Evolutionary conservation across 2,113 vertebrate species (phyloP).

Genomic region (Callorhinus ursinus): DNA sequence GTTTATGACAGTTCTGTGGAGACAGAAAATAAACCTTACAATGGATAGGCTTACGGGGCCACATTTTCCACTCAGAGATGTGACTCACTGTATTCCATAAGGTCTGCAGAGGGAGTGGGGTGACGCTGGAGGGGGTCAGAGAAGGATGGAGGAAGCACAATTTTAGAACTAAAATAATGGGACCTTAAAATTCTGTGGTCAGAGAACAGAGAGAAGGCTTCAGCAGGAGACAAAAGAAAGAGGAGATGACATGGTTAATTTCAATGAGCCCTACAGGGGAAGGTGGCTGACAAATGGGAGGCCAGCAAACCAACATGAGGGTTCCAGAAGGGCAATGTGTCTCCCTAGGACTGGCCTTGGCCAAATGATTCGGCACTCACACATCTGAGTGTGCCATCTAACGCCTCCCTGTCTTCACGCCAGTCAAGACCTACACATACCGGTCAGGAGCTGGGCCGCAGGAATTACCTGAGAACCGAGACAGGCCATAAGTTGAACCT

Average conservation of each 20-base stretch:
- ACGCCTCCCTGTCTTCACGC: not conserved
- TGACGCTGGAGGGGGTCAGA: not conserved
- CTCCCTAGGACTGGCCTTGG: not conserved
- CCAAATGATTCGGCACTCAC: not conserved
- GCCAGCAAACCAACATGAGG: not conserved
- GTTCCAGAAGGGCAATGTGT: not conserved
- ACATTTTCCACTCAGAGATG: constrained; percentile 64
- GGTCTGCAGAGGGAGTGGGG: not conserved
- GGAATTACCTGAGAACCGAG: not conserved
- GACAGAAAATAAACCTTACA: constrained; percentile 41
- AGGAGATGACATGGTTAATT: constrained; percentile 26
- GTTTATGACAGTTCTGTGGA: constrained; percentile 4
- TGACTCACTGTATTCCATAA: constrained; percentile 52
- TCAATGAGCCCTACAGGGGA: not conserved
- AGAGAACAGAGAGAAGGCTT: constrained; percentile 20
- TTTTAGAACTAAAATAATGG: constrained; percentile 52
- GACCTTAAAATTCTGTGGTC: constrained; percentile 49
- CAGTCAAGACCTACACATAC: not conserved
- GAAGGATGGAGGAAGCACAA: constrained; percentile 22
- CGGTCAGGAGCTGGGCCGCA: not conserved
- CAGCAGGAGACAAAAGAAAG: not conserved
- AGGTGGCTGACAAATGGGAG: not conserved
- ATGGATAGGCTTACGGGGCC: not conserved
- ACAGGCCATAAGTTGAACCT: not conserved
- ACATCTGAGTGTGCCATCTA: not conserved